Percentiles rank a stretch among this genome's conserved stretches.
These are phyloP conservation scores for Oxygymnocypris stewartii DNA, from an alignment of 2,113 vertebrate genomes.

Conservation along the genomic window DNA sequence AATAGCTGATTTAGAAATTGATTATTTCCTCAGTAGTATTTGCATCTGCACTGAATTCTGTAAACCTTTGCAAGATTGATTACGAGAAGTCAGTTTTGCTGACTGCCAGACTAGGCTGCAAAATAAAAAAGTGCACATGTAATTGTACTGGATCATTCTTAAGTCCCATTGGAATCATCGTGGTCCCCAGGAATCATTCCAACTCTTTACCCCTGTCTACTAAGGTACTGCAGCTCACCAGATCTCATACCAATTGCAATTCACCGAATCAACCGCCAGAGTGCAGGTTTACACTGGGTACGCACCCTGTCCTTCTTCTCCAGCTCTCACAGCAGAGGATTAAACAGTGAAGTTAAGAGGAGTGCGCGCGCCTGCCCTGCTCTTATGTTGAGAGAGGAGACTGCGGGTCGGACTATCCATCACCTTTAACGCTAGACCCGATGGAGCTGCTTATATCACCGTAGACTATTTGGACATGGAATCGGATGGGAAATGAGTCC, in stretches of 20 bases:
- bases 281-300: constrained; percentile 51
- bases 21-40: not conserved
- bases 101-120: not conserved
- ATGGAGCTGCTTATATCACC: constrained; percentile 40
- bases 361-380: constrained; percentile 60
- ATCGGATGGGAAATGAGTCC: constrained; percentile 36
- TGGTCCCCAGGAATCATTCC: not conserved
- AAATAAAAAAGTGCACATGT: not conserved
- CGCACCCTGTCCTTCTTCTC: constrained; percentile 37
- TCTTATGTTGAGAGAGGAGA: constrained; percentile 64
- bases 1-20: not conserved
- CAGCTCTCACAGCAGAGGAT: constrained; percentile 62
- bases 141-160: not conserved
- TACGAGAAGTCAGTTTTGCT: no score
- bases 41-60: not conserved
- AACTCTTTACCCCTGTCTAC: not conserved
- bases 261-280: constrained; percentile 54
- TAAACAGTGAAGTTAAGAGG: constrained; percentile 73
- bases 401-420: constrained; percentile 59
- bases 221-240: not conserved
- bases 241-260: not conserved
- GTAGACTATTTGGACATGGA: not conserved
- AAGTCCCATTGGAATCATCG: not conserved
- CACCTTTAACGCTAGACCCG: constrained; percentile 48
- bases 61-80: not conserved